Conservation (phyloP, 37 sponge, comb jelly and placozoan species). For the Mnemiopsis leidyi region DNA sequence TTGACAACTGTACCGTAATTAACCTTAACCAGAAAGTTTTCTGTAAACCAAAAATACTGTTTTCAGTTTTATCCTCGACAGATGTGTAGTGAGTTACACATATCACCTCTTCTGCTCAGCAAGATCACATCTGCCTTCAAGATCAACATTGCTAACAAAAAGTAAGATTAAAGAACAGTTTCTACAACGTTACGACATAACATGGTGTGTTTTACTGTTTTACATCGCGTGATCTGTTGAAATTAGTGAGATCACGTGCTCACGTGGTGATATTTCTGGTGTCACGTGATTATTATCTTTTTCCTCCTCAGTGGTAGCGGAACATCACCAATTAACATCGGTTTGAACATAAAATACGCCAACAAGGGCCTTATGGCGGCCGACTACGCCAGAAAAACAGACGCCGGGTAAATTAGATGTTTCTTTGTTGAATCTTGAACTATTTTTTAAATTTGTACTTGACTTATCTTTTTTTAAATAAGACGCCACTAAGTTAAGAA, state of each 20-base stretch:
- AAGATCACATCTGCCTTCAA: constrained; percentile 56
- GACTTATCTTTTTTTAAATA: no score
- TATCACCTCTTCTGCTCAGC: constrained; percentile 52
- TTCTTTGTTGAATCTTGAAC: no score
- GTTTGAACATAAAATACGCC: constrained; percentile 82
- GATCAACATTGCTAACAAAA: constrained; percentile 33
- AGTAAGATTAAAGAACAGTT: not conserved
- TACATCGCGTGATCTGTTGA: not conserved
- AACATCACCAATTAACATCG: constrained; percentile 70
- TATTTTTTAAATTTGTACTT: no score
- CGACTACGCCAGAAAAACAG: constrained; percentile 46
- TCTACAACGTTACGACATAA: no score
- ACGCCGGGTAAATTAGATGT: constrained; percentile 21
- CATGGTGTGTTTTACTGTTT: not conserved
- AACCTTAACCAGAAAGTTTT: no score
- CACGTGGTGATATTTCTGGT: not conserved
- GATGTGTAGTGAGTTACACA: constrained; percentile 28
- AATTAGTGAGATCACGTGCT: not conserved
- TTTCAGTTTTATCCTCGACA: constrained; percentile 39
- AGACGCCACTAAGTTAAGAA: no score
- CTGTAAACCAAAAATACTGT: no score
- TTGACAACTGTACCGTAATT: no score
- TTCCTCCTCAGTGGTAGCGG: constrained; percentile 20
- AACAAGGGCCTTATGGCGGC: constrained; percentile 63
- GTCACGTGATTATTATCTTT: not conserved